These are phyloP conservation scores for Pungitius pungitius DNA, from an alignment of 2,113 vertebrate genomes.

Conservation along the genomic window DNA sequence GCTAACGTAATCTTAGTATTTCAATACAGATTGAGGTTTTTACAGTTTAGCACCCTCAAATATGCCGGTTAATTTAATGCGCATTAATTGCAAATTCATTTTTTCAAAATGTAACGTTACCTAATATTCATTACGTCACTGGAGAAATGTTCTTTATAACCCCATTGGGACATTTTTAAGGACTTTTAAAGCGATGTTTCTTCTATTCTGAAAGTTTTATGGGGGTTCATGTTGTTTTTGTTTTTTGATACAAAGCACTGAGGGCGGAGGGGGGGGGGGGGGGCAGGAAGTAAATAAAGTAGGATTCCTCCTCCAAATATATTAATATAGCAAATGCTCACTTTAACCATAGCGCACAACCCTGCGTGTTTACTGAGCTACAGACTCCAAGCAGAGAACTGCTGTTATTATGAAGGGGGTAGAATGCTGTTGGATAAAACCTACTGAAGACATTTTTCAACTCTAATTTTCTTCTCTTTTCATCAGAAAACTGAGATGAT, in stretches of 20 bases:
- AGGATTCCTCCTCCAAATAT: not conserved
- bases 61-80: not conserved
- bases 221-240: not conserved
- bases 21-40: not conserved
- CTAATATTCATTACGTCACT: not conserved
- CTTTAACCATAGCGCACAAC: not conserved
- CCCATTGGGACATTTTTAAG: not conserved
- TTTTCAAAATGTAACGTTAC: not conserved
- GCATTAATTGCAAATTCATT: not conserved
- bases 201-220: not conserved
- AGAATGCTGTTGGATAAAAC: not conserved
- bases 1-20: not conserved
- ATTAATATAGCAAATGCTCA: not conserved
- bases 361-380: not conserved
- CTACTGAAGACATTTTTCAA: not conserved
- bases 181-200: not conserved
- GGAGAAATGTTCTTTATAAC: not conserved
- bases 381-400: not conserved
- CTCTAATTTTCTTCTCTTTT: not conserved
- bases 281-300: too few species aligned
- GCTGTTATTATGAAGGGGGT: not conserved
- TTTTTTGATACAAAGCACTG: too few species aligned
- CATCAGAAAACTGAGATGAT: constrained; percentile 96
- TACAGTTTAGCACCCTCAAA: not conserved
- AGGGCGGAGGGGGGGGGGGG: too few species aligned